Percentiles rank a stretch among this genome's conserved stretches.
These are phyloP conservation scores for Euthynnus affinis DNA, from an alignment of 2,797 vertebrate species.

Conservation along the genomic window DNA sequence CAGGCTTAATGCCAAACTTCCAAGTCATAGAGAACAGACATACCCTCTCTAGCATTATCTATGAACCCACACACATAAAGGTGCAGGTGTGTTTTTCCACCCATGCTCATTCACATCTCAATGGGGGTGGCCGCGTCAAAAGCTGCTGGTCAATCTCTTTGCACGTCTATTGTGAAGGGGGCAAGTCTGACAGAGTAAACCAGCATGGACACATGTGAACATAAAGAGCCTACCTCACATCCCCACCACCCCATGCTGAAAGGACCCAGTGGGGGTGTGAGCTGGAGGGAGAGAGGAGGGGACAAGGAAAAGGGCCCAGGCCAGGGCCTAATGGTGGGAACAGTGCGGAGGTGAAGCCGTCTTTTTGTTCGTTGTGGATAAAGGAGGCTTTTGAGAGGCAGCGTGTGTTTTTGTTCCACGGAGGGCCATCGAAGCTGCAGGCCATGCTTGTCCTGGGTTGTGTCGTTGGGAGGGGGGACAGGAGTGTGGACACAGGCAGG, in stretches of 20 bases:
- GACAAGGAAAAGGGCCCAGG: slow-evolving; percentile 56
- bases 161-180: slow-evolving; percentile 68
- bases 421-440: slow-evolving; percentile 80
- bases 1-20: slow-evolving; percentile 35
- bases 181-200: slow-evolving; percentile 74
- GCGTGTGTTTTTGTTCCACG: slow-evolving; percentile 78
- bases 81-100: slow-evolving; percentile 79
- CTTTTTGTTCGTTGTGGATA: slow-evolving; percentile 82
- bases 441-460: slow-evolving; percentile 77
- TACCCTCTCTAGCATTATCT: slow-evolving; percentile 35
- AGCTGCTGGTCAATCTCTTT: slow-evolving; percentile 82
- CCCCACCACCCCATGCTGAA: slow-evolving; percentile 66
- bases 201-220: slow-evolving; percentile 79
- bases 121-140: slow-evolving; percentile 73
- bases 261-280: slow-evolving; percentile 57
- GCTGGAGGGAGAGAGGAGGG: slow-evolving; percentile 52
- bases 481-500: slow-evolving; percentile 75
- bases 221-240: slow-evolving; percentile 78
- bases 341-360: slow-evolving; percentile 78
- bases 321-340: slow-evolving; percentile 83
- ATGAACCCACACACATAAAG: slow-evolving; percentile 63
- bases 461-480: slow-evolving; percentile 50
- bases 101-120: slow-evolving; percentile 66
- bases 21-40: slow-evolving; percentile 26
- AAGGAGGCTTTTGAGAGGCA: slow-evolving; percentile 83